Percentiles rank a stretch among this genome's conserved stretches.
Evolutionary conservation across 2,888 invertebrate species (phyloP).

Genomic region (Odontomyia ornata): DNA sequence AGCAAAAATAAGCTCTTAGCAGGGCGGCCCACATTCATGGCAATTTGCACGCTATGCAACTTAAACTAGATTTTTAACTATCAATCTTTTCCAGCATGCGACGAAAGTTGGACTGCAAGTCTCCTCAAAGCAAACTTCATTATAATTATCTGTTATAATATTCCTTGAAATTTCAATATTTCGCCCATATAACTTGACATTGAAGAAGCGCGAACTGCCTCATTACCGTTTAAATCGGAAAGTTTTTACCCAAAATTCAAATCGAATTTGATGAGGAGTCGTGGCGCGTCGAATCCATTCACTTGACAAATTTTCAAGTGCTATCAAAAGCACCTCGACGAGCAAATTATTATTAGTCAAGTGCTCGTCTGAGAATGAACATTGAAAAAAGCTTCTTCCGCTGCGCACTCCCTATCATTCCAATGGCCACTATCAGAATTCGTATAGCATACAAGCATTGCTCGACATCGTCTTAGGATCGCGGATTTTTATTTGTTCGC

Average conservation of each 20-base stretch:
- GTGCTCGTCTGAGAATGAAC: slow-evolving; percentile 29
- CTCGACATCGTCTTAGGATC: neutral
- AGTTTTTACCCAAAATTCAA: slow-evolving; percentile 28
- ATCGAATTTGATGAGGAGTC: slow-evolving; percentile 30
- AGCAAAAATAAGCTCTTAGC: too few species aligned
- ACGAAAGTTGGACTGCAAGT: too few species aligned
- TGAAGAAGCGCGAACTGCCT: slow-evolving; percentile 7
- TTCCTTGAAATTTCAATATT: neutral
- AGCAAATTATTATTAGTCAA: slow-evolving; percentile 41
- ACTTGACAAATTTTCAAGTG: slow-evolving; percentile 37
- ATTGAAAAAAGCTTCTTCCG: slow-evolving; percentile 16
- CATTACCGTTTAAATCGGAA: slow-evolving; percentile 25
- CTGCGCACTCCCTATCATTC: too few species aligned
- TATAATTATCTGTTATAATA: neutral
- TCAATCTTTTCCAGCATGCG: too few species aligned
- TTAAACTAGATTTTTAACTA: too few species aligned
- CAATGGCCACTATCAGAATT: neutral
- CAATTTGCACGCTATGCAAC: too few species aligned
- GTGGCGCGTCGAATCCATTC: slow-evolving; percentile 32
- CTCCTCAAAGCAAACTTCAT: neutral
- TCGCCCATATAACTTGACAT: slow-evolving; percentile 11
- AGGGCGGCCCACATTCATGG: too few species aligned
- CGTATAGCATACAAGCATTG: neutral
- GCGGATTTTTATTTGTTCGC: neutral
- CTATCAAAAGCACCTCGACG: slow-evolving; percentile 40